Base-by-base conservation (phyloP, 2,113 vertebrate species). In the Thomomys bottae region DNA sequence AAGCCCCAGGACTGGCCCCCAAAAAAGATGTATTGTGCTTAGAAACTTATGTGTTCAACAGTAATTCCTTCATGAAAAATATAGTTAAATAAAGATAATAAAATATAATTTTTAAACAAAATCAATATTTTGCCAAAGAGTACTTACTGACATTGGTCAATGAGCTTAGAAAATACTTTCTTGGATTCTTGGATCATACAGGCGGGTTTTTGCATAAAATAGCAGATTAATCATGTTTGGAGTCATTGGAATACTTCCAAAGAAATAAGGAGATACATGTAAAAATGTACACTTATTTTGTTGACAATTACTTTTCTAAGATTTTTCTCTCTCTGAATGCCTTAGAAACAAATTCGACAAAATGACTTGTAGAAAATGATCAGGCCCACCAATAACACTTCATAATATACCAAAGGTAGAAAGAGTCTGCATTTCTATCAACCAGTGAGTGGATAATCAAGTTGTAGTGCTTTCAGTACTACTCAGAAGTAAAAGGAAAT, bases 361-460 rank as follows among this genome's bases (percentile, higher is more conserved):
- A 95, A 84, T 78, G 57, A 26, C 38, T 88, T 73, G 23, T 9
- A 83, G 87, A 72, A 92, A 49, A 24, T 64, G 6, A n/a, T 84
- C 42, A 84, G 28, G 3, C 20, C 30, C 20, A 81, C 49, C 40
- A 68, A 45, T 68, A 54, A 75, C 70, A 63, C 63, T 84, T 70
- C 42, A 28, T 61, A 49, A 57, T 54, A 75, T 68, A 32, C n/a
- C 40, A 63, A 45, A 88, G 21, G 21, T 59, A 64, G 18, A 66
- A 89, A 70, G 26, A 59, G 61, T 11, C 5, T 14, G 63, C 67
- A 70, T 73, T 91, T 84, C 45, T 38, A 45, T 57, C 8, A 67
- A 72, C 8, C 49, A 72, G 36, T 79, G 34, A 76, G 28, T 49
- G 38, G 2, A 49, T 54, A 63, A 66, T 34, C 20, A 68, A 84